Conservation (phyloP, 2,113 vertebrate species). For the Talpa occidentalis region DNA sequence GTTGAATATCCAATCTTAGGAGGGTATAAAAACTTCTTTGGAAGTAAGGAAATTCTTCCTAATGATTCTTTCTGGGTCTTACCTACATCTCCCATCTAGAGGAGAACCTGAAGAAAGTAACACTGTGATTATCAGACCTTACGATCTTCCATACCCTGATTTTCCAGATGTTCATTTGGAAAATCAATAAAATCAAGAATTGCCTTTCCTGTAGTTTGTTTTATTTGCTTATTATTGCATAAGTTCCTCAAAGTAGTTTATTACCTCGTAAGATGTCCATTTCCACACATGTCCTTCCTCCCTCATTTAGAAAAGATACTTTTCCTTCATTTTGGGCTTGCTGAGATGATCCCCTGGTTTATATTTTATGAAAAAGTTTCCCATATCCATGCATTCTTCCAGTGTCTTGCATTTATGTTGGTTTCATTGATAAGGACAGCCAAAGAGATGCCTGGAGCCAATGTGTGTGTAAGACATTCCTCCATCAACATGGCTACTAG, state of each 20-base stretch:
- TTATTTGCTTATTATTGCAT: not conserved
- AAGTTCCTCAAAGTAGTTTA: not conserved
- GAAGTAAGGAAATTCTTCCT: not conserved
- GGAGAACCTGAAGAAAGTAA: not conserved
- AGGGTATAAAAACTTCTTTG: not conserved
- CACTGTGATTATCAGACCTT: not conserved
- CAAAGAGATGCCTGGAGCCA: not conserved
- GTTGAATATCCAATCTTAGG: not conserved
- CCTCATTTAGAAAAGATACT: conserved; percentile 13
- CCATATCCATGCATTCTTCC: not conserved
- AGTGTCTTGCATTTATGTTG: not conserved
- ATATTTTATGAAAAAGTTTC: not conserved
- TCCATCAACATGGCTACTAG: not conserved
- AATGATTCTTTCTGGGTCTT: not conserved
- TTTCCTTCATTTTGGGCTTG: not conserved
- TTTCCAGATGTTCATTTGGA: not conserved
- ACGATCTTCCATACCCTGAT: not conserved
- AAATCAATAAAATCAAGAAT: not conserved
- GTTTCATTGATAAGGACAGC: not conserved
- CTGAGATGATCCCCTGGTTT: not conserved
- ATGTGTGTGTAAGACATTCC: not conserved
- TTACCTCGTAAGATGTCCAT: not conserved
- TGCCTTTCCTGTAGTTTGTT: not conserved
- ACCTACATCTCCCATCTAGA: not conserved
- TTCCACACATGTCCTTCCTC: not conserved